These are phyloP conservation scores for Nomada ruficornis DNA, from an alignment of 2,888 invertebrate genomes.

Conservation along the genomic window DNA sequence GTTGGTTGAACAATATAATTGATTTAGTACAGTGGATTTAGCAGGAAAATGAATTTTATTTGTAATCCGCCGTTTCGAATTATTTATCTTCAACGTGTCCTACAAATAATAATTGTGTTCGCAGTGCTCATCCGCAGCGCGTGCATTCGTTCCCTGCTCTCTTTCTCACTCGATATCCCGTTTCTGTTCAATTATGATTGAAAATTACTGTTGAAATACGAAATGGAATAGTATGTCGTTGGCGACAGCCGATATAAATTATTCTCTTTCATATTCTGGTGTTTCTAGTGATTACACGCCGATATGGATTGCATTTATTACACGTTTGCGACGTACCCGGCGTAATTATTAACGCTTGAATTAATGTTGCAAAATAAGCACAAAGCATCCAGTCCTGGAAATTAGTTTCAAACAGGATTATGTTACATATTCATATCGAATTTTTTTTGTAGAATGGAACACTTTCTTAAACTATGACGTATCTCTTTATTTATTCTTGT, in stretches of 20 bases:
- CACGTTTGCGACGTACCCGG: neutral
- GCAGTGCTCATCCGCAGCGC: constrained; percentile 7
- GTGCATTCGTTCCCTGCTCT: neutral
- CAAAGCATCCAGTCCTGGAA: neutral
- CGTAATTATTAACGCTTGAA: neutral
- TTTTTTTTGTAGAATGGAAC: too few relatives aligned
- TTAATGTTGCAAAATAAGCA: neutral
- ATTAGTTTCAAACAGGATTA: neutral
- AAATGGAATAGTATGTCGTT: constrained; percentile 17
- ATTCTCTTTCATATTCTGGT: constrained; percentile 20
- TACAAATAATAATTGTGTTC: constrained; percentile 46
- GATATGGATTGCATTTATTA: constrained; percentile 34
- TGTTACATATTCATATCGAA: neutral
- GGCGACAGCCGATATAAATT: constrained; percentile 21
- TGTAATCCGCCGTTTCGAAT: constrained; percentile 45
- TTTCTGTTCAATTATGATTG: neutral
- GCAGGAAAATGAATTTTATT: constrained; percentile 62
- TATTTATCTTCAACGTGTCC: constrained; percentile 56
- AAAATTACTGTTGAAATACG: constrained; percentile 38
- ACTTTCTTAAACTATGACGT: too few relatives aligned
- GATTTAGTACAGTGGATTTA: constrained; percentile 66
- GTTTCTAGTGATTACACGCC: constrained; percentile 8
- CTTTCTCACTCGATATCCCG: constrained; percentile 24
- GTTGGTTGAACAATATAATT: constrained; percentile 54
- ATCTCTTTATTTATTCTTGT: too few relatives aligned